Conservation (phyloP, 2,888 invertebrate species). For the Agapostemon virescens region DNA sequence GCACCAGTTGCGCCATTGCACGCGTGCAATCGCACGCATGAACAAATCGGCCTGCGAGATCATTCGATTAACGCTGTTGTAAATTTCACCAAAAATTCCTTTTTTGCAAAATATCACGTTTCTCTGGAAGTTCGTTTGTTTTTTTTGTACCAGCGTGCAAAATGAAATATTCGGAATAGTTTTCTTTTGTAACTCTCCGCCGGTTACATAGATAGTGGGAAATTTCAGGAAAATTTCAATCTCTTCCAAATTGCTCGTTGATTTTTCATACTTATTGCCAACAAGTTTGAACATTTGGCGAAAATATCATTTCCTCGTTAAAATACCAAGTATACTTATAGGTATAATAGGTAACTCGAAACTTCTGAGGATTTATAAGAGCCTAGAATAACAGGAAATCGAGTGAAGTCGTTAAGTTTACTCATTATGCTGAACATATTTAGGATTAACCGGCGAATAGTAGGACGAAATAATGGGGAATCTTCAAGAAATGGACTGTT, state of each 20-base stretch:
- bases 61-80: conserved; percentile 34
- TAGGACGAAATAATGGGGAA: too few species aligned
- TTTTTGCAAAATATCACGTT: background rate
- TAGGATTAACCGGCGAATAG: too few species aligned
- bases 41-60: conserved; percentile 37
- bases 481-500: too few species aligned
- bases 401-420: too few species aligned
- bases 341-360: too few species aligned
- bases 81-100: background rate
- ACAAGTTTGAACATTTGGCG: background rate
- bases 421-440: too few species aligned
- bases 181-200: background rate
- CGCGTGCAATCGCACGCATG: conserved; percentile 21
- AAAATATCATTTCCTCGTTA: too few species aligned
- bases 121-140: background rate
- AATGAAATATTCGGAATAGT: background rate
- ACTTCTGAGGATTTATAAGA: too few species aligned
- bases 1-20: conserved; percentile 54
- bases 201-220: too few species aligned
- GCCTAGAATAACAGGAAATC: too few species aligned
- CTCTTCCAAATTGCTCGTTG: too few species aligned
- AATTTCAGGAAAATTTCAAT: background rate
- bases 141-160: background rate
- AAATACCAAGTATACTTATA: too few species aligned
- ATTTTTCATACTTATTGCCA: background rate